Evolutionary conservation across 2,888 invertebrate genomes (phyloP).

Genomic region (Protula sp.): DNA sequence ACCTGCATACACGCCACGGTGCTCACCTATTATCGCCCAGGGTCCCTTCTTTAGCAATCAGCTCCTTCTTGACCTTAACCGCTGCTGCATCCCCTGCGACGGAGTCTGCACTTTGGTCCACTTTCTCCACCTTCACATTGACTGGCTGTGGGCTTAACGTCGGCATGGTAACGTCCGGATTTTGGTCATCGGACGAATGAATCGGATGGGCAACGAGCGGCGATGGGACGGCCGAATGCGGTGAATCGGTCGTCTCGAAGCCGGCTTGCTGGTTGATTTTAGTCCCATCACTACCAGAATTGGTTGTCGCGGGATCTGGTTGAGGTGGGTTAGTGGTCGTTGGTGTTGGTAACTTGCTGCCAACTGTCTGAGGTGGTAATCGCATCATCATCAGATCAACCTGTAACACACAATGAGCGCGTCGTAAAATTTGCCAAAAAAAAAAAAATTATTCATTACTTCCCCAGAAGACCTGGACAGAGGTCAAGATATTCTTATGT

Average conservation of each 20-base stretch:
- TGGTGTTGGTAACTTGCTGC: neutral
- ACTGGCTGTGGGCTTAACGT: conserved; percentile 66
- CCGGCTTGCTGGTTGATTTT: neutral
- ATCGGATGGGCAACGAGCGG: conserved; percentile 66
- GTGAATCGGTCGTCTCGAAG: conserved; percentile 58
- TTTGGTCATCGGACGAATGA: conserved; percentile 59
- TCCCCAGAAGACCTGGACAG: too few relatives aligned
- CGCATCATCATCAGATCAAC: neutral
- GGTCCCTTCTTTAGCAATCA: too few relatives aligned
- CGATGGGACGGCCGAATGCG: conserved; percentile 66
- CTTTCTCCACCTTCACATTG: neutral
- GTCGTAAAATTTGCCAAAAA: too few relatives aligned
- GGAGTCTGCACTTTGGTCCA: too few relatives aligned
- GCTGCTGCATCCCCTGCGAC: too few relatives aligned
- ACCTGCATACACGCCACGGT: too few relatives aligned
- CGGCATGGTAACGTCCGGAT: conserved; percentile 64
- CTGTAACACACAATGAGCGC: too few relatives aligned
- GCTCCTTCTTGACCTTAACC: too few relatives aligned
- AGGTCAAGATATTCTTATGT: too few relatives aligned
- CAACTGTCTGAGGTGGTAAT: neutral
- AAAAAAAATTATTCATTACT: too few relatives aligned
- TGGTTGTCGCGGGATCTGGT: neutral
- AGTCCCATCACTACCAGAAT: neutral
- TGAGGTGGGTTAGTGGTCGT: neutral
- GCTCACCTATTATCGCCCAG: too few relatives aligned